These are phyloP conservation scores for Leptinotarsa tumamoca DNA, from an alignment of 2,888 invertebrate species.

Conservation along the genomic window DNA sequence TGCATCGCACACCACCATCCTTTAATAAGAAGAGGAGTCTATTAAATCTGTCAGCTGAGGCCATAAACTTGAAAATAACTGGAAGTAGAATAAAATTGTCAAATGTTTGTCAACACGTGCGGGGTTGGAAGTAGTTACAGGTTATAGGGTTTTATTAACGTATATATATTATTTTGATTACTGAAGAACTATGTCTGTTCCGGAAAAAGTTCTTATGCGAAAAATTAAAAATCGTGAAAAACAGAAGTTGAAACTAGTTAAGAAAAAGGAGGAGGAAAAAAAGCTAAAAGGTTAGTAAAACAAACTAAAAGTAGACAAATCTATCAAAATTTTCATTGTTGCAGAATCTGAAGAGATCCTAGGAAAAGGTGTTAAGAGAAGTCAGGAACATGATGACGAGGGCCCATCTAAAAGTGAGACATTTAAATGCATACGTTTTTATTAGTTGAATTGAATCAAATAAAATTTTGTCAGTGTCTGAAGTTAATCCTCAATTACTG, in stretches of 20 bases:
- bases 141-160: too few species aligned
- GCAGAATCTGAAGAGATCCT: slow-evolving; percentile 26
- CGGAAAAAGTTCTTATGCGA: slow-evolving; percentile 79
- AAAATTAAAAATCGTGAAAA: slow-evolving; percentile 85
- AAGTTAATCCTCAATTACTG: too few species aligned
- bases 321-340: neutral
- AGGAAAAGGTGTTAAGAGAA: slow-evolving; percentile 42
- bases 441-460: neutral
- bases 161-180: neutral
- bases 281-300: slow-evolving; percentile 50
- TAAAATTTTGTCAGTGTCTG: neutral
- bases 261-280: slow-evolving; percentile 70
- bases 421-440: neutral
- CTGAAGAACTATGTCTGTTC: slow-evolving; percentile 70
- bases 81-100: neutral
- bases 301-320: too few species aligned
- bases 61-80: neutral
- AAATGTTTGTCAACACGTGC: neutral
- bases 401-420: slow-evolving; percentile 50
- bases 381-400: slow-evolving; percentile 53
- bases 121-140: neutral
- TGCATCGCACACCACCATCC: too few species aligned
- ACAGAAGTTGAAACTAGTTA: slow-evolving; percentile 73
- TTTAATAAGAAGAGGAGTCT: too few species aligned
- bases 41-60: too few species aligned